Conservation (phyloP, 2,888 invertebrate species). For the Dastarcus helophoroides region DNA sequence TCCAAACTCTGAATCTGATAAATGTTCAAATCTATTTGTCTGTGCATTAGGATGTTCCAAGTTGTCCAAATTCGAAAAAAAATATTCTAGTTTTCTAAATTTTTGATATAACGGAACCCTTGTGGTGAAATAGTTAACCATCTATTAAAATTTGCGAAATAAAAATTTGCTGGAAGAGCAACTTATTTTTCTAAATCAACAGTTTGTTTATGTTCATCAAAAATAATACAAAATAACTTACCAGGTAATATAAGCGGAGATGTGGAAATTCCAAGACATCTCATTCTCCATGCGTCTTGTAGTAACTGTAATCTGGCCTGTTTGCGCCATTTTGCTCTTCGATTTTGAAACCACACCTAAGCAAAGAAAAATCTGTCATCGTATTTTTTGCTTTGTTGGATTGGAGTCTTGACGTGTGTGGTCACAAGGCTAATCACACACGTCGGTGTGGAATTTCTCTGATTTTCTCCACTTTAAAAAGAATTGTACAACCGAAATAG, state of each 20-base stretch:
- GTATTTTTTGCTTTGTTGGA: background rate
- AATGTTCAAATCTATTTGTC: too few relatives aligned
- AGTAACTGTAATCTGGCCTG: slow-evolving; percentile 75
- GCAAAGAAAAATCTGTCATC: slow-evolving; percentile 10
- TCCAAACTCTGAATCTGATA: too few relatives aligned
- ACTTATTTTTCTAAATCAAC: too few relatives aligned
- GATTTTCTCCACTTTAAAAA: too few relatives aligned
- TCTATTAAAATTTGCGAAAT: too few relatives aligned
- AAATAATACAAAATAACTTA: slow-evolving; percentile 13
- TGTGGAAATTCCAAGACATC: slow-evolving; percentile 56
- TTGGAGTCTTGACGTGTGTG: background rate
- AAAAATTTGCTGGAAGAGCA: too few relatives aligned
- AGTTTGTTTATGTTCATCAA: too few relatives aligned
- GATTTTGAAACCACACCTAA: slow-evolving; percentile 87
- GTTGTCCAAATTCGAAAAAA: too few relatives aligned
- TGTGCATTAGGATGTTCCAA: too few relatives aligned
- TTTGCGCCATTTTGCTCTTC: slow-evolving; percentile 84
- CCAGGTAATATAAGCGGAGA: slow-evolving; percentile 35
- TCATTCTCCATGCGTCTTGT: slow-evolving; percentile 86
- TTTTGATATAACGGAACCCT: too few relatives aligned
- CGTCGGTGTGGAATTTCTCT: background rate
- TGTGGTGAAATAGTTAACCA: too few relatives aligned
- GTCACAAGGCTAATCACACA: background rate
- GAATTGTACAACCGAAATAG: background rate
- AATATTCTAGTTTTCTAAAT: too few relatives aligned